phyloP scores from a whole-genome alignment of 2,888 invertebrate genomes.

The Mylabris sibirica region DNA sequence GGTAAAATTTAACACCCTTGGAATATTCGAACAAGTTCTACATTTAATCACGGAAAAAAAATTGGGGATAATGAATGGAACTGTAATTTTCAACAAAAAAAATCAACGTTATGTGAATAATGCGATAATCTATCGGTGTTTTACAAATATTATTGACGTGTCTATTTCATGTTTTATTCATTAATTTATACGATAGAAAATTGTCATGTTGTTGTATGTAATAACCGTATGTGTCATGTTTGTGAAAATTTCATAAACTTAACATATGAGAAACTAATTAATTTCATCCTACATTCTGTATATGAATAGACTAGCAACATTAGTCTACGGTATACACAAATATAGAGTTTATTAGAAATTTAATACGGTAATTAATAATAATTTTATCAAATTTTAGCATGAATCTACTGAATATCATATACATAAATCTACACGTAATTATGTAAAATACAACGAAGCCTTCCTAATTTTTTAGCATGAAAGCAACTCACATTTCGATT shows the following conservation, averaged over 20 bases:
- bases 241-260: constrained; percentile 21
- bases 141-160: background rate
- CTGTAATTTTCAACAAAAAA: no score
- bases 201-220: constrained; percentile 11
- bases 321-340: constrained; percentile 27
- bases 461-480: background rate
- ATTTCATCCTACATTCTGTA: constrained; percentile 22
- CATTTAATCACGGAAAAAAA: no score
- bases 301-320: constrained; percentile 23
- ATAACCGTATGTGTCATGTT: constrained; percentile 20
- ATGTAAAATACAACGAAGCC: constrained; percentile 7
- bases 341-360: constrained; percentile 27
- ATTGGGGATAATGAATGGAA: no score
- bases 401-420: constrained; percentile 23
- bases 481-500: no score
- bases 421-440: constrained; percentile 29
- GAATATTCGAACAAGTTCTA: no score
- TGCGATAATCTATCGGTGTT: no score
- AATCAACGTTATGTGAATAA: no score
- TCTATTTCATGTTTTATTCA: constrained; percentile 42
- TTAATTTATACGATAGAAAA: constrained; percentile 39
- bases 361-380: constrained; percentile 35
- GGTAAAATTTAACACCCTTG: no score
- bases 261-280: constrained; percentile 34
- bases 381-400: constrained; percentile 20